Base-by-base conservation (phyloP, 1,140 invertebrate species). In the Formica selysi region DNA sequence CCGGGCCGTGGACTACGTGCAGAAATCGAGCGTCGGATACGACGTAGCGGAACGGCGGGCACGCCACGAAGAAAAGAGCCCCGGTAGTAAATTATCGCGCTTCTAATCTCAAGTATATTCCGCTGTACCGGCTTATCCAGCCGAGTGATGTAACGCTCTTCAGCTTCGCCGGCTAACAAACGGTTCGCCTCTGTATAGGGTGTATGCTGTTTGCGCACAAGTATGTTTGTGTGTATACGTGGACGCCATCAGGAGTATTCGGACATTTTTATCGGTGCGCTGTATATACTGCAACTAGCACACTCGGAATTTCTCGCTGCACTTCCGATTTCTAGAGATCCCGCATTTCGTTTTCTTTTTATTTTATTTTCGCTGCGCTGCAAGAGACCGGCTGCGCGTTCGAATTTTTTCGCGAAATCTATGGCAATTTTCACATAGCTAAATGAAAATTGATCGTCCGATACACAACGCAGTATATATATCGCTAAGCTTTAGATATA, bases 61-160 rank as follows among this genome's bases (percentile, higher is more conserved):
- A 32, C n/a, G n/a, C 32, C 22, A 62, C 61, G 62, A 90, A 86
- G 81, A 71, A 90, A 90, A 86, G 74, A 57, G 74, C 61, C 32
- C 48, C 44, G 57, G 44, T 59, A 76, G 89, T 90, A 86, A 90
- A 90, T 90, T 87, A 87, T 90, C 81, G 76, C 76, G 68, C 81
- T 81, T 85, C 76, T 90, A 86, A 90, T 90, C 89, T 87, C 80
- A 41, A 90, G 80, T 90, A 81, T 90, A 87, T 87, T 86, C 84
- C 76, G 76, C 57, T 78, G 32, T 86, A 86, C 76, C 67, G 38
- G 76, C 83, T 78, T 78, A 85, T 65, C 73, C 64, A 51, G 54
- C 76, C 79, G 68, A 44, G 68, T 73, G 79, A 83, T 83, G 79
- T 83, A 83, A 83, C 68, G 79, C 73, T 83, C 54, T 61, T 73